Evolutionary conservation across 2,888 invertebrate species (phyloP).

Genomic region (Rotaria sp.): DNA sequence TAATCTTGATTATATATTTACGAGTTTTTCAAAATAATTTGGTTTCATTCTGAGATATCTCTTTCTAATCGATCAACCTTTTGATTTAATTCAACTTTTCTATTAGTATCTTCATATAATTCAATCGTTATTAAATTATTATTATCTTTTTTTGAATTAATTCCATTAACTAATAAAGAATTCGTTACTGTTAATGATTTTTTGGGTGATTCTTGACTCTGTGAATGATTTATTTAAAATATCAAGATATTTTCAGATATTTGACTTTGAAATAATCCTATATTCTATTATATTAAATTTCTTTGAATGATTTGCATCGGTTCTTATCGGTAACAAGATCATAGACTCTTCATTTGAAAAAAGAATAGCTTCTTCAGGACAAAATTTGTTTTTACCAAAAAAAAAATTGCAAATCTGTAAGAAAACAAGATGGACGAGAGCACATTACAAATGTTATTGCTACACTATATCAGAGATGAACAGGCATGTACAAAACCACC

Average conservation of each 20-base stretch:
- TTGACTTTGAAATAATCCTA: too few species aligned
- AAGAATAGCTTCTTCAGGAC: too few species aligned
- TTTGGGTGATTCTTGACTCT: conserved; percentile 6
- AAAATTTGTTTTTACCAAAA: too few species aligned
- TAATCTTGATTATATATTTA: neutral
- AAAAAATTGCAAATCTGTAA: too few species aligned
- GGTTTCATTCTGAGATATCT: neutral
- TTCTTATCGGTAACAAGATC: too few species aligned
- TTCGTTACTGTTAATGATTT: too few species aligned
- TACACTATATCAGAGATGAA: too few species aligned
- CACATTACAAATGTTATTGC: too few species aligned
- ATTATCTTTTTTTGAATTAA: neutral
- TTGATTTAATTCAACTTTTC: neutral
- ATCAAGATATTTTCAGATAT: neutral
- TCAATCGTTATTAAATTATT: neutral
- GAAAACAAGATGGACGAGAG: too few species aligned
- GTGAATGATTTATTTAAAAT: neutral
- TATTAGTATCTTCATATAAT: neutral
- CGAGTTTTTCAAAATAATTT: conserved; percentile 10
- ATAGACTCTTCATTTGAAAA: too few species aligned
- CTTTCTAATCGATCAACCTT: neutral
- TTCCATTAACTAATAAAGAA: too few species aligned
- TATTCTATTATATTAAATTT: neutral
- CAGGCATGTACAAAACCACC: too few species aligned
- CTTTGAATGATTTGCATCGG: neutral